Conservation (phyloP, 2,113 vertebrate genomes). For the Ochotona princeps region DNA sequence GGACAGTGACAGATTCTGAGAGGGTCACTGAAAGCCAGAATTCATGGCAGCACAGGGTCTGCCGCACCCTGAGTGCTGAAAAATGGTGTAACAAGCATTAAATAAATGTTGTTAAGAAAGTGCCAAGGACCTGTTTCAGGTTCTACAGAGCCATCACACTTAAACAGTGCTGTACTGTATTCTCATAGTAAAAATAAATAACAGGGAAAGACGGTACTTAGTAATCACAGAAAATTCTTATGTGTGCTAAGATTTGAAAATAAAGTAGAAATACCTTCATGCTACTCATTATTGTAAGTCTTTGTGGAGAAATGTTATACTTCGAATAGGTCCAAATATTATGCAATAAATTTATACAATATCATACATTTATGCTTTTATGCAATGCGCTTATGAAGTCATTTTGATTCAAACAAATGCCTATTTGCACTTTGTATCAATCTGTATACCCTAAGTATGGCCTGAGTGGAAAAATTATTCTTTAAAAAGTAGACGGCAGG, state of each 20-base stretch:
- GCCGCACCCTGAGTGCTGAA: background rate
- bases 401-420: no score
- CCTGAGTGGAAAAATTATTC: background rate
- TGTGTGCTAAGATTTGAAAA: background rate
- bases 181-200: background rate
- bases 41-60: background rate
- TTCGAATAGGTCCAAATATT: background rate
- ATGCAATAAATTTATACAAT: background rate
- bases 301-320: background rate
- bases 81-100: background rate
- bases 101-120: background rate
- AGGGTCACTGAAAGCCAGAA: background rate
- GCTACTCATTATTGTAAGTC: background rate
- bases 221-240: background rate
- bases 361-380: no score
- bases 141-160: background rate
- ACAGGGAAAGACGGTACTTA: background rate
- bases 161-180: background rate
- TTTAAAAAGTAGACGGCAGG: background rate
- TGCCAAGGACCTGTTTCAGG: background rate
- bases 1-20: background rate
- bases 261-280: background rate
- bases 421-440: background rate
- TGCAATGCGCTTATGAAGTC: no score
- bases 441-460: background rate